phyloP scores from a whole-genome alignment of 2,888 invertebrate species.

The Acrocyrtus sp. region DNA sequence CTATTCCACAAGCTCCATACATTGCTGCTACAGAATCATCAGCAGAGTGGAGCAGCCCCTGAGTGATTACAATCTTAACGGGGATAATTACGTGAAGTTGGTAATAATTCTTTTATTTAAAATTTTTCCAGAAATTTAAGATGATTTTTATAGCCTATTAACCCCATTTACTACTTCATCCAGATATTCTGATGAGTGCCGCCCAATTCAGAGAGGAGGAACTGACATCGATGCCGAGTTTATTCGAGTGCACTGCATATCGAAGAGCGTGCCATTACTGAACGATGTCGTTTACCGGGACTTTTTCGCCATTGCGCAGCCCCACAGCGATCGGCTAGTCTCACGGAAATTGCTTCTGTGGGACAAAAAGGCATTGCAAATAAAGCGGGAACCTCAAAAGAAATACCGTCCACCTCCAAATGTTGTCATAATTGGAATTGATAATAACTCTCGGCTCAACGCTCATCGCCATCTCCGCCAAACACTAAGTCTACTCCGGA shows the following conservation, averaged over 20 bases:
- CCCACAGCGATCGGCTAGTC: slow-evolving; percentile 17
- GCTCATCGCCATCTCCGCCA: slow-evolving; percentile 17
- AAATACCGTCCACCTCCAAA: slow-evolving; percentile 49
- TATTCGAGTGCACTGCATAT: slow-evolving; percentile 41
- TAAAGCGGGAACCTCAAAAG: too few species aligned
- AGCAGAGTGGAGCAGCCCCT: slow-evolving; percentile 47
- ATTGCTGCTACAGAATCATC: slow-evolving; percentile 51
- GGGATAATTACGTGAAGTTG: slow-evolving; percentile 25
- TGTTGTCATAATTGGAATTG: slow-evolving; percentile 41
- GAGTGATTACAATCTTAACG: slow-evolving; percentile 31
- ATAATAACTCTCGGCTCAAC: slow-evolving; percentile 39
- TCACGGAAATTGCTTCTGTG: not conserved
- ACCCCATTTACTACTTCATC: too few species aligned
- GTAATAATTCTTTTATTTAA: too few species aligned
- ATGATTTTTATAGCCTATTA: too few species aligned
- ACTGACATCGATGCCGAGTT: slow-evolving; percentile 31
- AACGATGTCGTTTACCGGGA: slow-evolving; percentile 42
- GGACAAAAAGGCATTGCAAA: not conserved
- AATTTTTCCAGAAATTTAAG: too few species aligned
- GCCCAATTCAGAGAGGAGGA: not conserved
- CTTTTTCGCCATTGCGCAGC: slow-evolving; percentile 30
- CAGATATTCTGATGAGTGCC: slow-evolving; percentile 35
- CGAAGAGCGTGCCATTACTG: slow-evolving; percentile 19
- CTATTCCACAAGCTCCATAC: slow-evolving; percentile 37
- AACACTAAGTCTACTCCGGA: slow-evolving; percentile 10